Percentiles rank a stretch among this genome's conserved stretches.
These are phyloP conservation scores for Protodeltote pygarga DNA, from an alignment of 2,888 invertebrate species.

Conservation along the genomic window DNA sequence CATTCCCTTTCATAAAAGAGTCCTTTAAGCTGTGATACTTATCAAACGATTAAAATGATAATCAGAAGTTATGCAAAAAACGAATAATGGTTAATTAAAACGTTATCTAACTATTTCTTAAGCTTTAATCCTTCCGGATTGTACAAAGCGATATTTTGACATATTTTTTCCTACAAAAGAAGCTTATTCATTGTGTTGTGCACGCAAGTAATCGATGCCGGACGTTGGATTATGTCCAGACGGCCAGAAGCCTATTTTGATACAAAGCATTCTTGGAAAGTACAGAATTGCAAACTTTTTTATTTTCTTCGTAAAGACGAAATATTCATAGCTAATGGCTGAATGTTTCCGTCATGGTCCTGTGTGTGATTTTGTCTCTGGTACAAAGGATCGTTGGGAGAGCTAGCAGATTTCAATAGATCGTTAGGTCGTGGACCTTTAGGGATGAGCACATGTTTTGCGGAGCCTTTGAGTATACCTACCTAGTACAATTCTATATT, in stretches of 20 bases:
- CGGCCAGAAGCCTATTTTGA: slow-evolving; percentile 51
- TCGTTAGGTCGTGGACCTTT: slow-evolving; percentile 10
- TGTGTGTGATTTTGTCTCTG: background rate
- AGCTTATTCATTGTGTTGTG: slow-evolving; percentile 53
- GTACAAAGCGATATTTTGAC: slow-evolving; percentile 74
- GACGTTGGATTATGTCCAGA: slow-evolving; percentile 63
- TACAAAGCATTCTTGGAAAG: slow-evolving; percentile 56
- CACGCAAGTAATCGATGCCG: slow-evolving; percentile 80
- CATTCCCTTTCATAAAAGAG: slow-evolving; percentile 12
- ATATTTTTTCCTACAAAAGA: slow-evolving; percentile 56
- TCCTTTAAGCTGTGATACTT: slow-evolving; percentile 19
- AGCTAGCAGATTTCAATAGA: background rate
- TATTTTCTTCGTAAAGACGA: slow-evolving; percentile 24
- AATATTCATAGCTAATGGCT: slow-evolving; percentile 7
- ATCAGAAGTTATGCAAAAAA: slow-evolving; percentile 39
- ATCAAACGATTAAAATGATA: slow-evolving; percentile 26
- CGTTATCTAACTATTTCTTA: slow-evolving; percentile 21
- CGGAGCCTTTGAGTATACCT: background rate
- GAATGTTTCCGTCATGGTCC: slow-evolving; percentile 9
- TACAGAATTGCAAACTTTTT: slow-evolving; percentile 17
- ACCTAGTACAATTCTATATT: slow-evolving; percentile 21
- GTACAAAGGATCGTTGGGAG: slow-evolving; percentile 12
- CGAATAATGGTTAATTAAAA: slow-evolving; percentile 40
- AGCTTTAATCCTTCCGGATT: slow-evolving; percentile 70
- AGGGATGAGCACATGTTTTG: slow-evolving; percentile 12